Conservation (phyloP, 2,888 invertebrate genomes). For the Cataglyphis altisquamis region DNA sequence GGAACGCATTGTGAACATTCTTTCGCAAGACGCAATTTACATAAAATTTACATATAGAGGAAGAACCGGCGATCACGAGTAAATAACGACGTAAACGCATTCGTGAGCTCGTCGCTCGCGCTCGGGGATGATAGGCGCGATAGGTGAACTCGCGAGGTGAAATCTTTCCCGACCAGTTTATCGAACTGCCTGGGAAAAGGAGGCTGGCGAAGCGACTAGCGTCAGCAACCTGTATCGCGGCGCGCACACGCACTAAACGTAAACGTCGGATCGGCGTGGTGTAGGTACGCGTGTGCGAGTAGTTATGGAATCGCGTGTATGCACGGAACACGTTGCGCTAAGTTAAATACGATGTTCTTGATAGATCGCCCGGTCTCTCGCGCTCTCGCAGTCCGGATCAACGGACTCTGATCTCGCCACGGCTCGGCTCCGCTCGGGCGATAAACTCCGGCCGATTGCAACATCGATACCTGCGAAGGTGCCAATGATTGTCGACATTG, state of each 20-base stretch:
- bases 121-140: constrained; percentile 60
- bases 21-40: background rate
- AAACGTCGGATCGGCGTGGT: background rate
- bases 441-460: constrained; percentile 18
- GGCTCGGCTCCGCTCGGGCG: background rate
- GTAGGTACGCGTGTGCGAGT: constrained; percentile 28
- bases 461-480: constrained; percentile 18
- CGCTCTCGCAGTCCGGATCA: constrained; percentile 19
- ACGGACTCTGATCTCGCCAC: constrained; percentile 37
- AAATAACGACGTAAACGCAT: constrained; percentile 49
- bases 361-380: constrained; percentile 48
- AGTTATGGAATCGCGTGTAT: constrained; percentile 65
- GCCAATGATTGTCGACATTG: constrained; percentile 5
- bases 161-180: constrained; percentile 68
- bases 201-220: constrained; percentile 52
- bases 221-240: constrained; percentile 42
- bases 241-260: constrained; percentile 10
- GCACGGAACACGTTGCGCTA: constrained; percentile 44
- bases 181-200: constrained; percentile 69
- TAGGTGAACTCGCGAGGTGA: constrained; percentile 55
- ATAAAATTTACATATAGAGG: constrained; percentile 36
- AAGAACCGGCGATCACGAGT: constrained; percentile 47
- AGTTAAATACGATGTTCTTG: constrained; percentile 58
- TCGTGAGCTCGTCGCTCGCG: constrained; percentile 42
- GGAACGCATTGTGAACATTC: background rate